Conservation (phyloP, 2,113 vertebrate genomes). For the Rana temporaria region DNA sequence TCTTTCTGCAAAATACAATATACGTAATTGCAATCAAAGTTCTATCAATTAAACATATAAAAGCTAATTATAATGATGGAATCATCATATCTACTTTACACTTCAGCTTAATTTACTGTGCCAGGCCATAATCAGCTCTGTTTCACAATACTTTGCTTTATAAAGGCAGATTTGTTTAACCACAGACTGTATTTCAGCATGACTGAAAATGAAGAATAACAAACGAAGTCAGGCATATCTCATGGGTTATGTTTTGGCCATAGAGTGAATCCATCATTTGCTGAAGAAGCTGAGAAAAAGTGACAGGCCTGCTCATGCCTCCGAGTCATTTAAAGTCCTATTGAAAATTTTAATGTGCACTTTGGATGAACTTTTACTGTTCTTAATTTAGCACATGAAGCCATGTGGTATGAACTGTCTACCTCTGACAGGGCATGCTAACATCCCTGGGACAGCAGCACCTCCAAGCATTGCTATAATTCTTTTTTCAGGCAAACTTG, state of each 20-base stretch:
- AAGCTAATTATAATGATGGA: conserved; percentile 69
- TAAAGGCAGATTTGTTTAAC: conserved; percentile 90
- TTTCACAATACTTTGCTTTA: conserved; percentile 83
- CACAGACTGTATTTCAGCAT: conserved; percentile 85
- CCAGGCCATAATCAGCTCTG: conserved; percentile 92
- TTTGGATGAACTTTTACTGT: conserved; percentile 82
- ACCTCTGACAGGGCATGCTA: conserved; percentile 65
- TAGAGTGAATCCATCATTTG: conserved; percentile 75
- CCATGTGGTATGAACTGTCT: conserved; percentile 68
- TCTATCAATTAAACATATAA: conserved; percentile 36
- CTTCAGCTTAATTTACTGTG: conserved; percentile 81
- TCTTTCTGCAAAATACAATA: conserved; percentile 8
- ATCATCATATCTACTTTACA: conserved; percentile 66
- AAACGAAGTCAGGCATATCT: conserved; percentile 71
- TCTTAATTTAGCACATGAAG: conserved; percentile 76
- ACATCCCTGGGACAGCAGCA: conserved; percentile 63
- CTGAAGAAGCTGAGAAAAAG: conserved; percentile 78
- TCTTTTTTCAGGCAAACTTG: conserved; percentile 64
- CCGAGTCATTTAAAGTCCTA: conserved; percentile 86
- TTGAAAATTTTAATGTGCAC: conserved; percentile 90
- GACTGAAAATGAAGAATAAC: conserved; percentile 73
- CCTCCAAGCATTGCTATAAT: conserved; percentile 65
- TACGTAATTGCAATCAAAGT: conserved; percentile 1
- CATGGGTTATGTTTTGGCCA: conserved; percentile 70
- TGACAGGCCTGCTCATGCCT: conserved; percentile 90